Conservation (phyloP, 2,113 vertebrate species). For the Phaetusa simplex region DNA sequence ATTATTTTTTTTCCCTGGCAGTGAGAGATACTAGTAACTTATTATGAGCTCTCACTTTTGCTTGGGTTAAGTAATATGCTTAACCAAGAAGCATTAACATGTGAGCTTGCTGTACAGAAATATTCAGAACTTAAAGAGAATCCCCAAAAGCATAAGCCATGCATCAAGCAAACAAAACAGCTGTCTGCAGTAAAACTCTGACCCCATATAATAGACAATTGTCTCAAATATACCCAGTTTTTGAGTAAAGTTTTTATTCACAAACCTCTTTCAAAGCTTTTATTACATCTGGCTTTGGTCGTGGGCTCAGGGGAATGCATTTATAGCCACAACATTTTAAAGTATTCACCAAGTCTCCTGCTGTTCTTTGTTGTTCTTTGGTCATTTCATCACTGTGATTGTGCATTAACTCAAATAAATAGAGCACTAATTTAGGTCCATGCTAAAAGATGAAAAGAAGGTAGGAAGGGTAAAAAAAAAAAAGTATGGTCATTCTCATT, state of each 20-base stretch:
- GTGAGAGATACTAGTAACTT: not conserved
- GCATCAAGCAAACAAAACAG: not conserved
- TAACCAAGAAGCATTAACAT: not conserved
- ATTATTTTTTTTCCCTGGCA: not conserved
- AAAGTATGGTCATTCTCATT: not conserved
- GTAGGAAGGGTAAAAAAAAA: not conserved
- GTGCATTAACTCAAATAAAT: slow-evolving; percentile 90
- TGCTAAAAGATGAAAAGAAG: slow-evolving; percentile 77
- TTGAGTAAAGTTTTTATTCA: not conserved
- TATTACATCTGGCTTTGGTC: slow-evolving; percentile 85
- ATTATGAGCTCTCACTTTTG: not conserved
- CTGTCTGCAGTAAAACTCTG: not conserved
- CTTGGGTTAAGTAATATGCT: not conserved
- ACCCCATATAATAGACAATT: not conserved
- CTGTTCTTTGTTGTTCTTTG: slow-evolving; percentile 82
- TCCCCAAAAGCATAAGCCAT: not conserved
- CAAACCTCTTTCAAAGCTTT: slow-evolving; percentile 89
- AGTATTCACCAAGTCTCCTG: slow-evolving; percentile 83
- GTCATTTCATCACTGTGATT: slow-evolving; percentile 84
- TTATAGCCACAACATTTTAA: slow-evolving; percentile 89
- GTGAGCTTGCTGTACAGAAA: not conserved
- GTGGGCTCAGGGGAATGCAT: slow-evolving; percentile 81
- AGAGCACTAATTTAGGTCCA: slow-evolving; percentile 91
- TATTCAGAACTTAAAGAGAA: not conserved
- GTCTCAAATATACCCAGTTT: not conserved